These are phyloP conservation scores for Busseola fusca DNA, from an alignment of 2,888 invertebrate genomes.

Conservation along the genomic window DNA sequence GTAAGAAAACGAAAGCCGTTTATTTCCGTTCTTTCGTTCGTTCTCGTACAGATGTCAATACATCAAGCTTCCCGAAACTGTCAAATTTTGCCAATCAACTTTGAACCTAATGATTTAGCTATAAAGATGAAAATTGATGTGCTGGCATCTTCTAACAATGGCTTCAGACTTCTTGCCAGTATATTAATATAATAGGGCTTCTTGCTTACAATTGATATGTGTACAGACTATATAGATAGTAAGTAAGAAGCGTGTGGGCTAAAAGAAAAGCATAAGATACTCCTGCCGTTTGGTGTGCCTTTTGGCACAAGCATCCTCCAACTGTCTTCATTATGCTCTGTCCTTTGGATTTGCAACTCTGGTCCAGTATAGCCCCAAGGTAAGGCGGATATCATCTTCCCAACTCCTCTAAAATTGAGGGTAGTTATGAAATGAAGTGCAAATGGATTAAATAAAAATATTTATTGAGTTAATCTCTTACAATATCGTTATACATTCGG, in stretches of 20 bases:
- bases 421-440: conserved; percentile 27
- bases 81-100: too few species aligned
- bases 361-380: background rate
- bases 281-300: background rate
- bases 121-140: too few species aligned
- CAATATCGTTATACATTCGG: conserved; percentile 59
- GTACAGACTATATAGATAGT: background rate
- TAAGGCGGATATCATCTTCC: background rate
- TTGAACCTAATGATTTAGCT: too few species aligned
- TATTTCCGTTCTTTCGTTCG: background rate
- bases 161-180: too few species aligned
- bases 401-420: background rate
- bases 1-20: background rate
- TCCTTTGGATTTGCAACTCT: background rate
- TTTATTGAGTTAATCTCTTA: conserved; percentile 68
- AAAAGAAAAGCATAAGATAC: background rate
- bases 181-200: too few species aligned
- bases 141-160: too few species aligned
- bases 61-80: too few species aligned
- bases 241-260: background rate
- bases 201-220: too few species aligned
- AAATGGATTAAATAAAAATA: conserved; percentile 59
- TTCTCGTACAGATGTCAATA: too few species aligned
- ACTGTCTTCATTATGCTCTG: background rate
- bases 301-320: background rate